Percentiles rank a stretch among this genome's conserved stretches.
Evolutionary conservation across 1,140 invertebrate species (phyloP).

Genomic region (Leptinotarsa lineolata): DNA sequence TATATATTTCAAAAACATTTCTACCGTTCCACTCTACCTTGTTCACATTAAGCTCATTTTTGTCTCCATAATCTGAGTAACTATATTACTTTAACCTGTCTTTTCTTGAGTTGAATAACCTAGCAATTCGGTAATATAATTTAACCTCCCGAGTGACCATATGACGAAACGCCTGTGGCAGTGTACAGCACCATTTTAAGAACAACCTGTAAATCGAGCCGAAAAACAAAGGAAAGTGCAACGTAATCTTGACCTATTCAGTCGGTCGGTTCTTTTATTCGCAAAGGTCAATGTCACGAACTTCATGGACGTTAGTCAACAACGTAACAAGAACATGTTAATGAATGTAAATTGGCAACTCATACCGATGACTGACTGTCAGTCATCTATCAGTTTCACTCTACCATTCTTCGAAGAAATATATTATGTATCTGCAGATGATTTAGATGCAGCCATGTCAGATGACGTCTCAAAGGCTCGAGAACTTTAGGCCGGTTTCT

Average conservation of each 20-base stretch:
- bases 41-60: no score
- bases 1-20: no score
- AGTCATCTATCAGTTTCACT: neutral
- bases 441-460: neutral
- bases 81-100: no score
- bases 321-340: conserved; percentile 1
- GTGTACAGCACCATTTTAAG: neutral
- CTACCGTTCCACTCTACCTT: no score
- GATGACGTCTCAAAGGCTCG: neutral
- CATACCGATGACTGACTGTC: neutral
- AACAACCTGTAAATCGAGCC: neutral
- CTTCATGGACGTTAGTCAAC: neutral
- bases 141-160: neutral
- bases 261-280: neutral
- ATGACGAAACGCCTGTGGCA: neutral
- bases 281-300: neutral
- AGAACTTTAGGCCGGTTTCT: neutral
- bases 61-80: no score
- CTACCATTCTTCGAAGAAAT: neutral
- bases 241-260: conserved; percentile 8
- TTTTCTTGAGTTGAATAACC: no score
- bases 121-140: neutral
- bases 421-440: neutral
- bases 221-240: conserved; percentile 5
- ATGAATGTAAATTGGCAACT: conserved; percentile 3